A percentile compares a stretch with the other conserved stretches of the same genome.
phyloP scores from a whole-genome alignment of 2,113 vertebrate species.

The Scytalopus superciliaris region DNA sequence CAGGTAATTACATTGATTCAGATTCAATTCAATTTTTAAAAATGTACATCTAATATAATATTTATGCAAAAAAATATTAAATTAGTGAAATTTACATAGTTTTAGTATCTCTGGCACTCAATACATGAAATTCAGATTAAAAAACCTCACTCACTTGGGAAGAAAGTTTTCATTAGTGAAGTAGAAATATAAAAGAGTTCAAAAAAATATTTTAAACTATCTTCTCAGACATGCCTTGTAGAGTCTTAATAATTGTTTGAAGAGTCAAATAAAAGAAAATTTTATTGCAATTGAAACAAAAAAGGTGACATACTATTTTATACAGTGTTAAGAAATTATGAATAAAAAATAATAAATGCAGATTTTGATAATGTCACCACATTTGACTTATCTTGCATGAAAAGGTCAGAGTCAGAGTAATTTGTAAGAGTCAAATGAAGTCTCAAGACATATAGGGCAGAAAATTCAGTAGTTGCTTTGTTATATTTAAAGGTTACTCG shows the following conservation, averaged over 20 bases:
- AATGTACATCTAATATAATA: not conserved
- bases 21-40: not conserved
- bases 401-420: slow-evolving; percentile 58
- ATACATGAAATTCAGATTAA: not conserved
- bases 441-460: not conserved
- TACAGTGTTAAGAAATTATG: not conserved
- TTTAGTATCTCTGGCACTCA: not conserved
- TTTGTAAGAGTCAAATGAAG: slow-evolving; percentile 51
- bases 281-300: slow-evolving; percentile 18
- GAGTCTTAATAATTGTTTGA: slow-evolving; percentile 14
- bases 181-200: not conserved
- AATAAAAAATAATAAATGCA: slow-evolving; percentile 59
- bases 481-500: slow-evolving; percentile 28
- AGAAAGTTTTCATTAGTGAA: not conserved
- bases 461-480: slow-evolving; percentile 24
- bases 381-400: slow-evolving; percentile 54
- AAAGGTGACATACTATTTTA: not conserved
- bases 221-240: not conserved
- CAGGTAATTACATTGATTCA: not conserved
- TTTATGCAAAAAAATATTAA: not conserved
- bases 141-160: not conserved
- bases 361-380: slow-evolving; percentile 54
- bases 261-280: not conserved
- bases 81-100: not conserved
- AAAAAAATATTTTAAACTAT: not conserved